phyloP scores from a whole-genome alignment of 2,113 vertebrate species.

The Onychostoma macrolepis region DNA sequence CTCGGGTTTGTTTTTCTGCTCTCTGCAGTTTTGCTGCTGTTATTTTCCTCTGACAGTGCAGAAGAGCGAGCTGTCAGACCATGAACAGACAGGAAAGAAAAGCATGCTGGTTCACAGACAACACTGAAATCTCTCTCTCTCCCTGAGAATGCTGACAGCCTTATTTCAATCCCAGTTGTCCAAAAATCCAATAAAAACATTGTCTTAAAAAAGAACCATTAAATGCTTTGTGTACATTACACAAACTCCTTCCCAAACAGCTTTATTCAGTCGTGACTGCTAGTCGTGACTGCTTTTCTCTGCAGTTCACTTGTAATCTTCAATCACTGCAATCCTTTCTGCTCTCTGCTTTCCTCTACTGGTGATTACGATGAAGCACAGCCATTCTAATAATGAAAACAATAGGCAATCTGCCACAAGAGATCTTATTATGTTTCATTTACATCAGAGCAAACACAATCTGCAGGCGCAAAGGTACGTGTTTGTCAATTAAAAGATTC shows the following conservation, averaged over 20 bases:
- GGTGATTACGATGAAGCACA: constrained; percentile 5
- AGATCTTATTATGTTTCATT: constrained; percentile 7
- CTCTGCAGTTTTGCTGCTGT: constrained; percentile 5
- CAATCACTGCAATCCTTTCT: background rate
- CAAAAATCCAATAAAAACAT: constrained; percentile 3
- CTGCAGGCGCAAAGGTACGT: background rate
- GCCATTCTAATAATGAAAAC: background rate
- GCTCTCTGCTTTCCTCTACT: constrained; percentile 41
- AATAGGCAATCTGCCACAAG: background rate
- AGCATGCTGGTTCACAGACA: background rate
- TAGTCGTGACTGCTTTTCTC: constrained; percentile 35
- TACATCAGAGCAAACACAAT: constrained; percentile 14
- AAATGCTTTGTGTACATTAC: constrained; percentile 3
- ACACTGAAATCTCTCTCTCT: background rate
- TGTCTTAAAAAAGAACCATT: background rate
- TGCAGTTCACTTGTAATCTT: background rate
- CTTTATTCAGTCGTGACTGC: constrained; percentile 22
- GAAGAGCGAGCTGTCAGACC: constrained; percentile 29
- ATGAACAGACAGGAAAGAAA: background rate
- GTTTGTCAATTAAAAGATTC: background rate
- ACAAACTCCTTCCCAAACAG: background rate
- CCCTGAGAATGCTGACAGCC: constrained; percentile 1
- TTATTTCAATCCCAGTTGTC: constrained; percentile 1
- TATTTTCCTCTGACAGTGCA: constrained; percentile 37
- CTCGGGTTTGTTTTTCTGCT: constrained; percentile 31